A percentile compares a stretch with the other conserved stretches of the same genome.
phyloP scores from a whole-genome alignment of 2,888 invertebrate species.

The Anorthoa munda region DNA sequence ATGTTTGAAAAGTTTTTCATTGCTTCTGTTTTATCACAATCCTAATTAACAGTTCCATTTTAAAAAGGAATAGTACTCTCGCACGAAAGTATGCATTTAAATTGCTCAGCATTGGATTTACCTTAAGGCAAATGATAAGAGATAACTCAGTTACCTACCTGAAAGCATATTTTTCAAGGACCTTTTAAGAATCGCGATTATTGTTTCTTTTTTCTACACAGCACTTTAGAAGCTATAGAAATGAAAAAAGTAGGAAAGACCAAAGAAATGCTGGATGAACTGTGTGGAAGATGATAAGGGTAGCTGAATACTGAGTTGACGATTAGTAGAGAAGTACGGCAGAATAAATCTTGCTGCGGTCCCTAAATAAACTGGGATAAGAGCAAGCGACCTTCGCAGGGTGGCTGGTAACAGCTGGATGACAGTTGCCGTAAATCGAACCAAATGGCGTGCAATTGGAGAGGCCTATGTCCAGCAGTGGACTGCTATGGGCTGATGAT shows the following conservation, averaged over 20 bases:
- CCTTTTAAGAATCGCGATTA: background rate
- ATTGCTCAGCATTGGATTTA: background rate
- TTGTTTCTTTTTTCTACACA: background rate
- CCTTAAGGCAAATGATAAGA: background rate
- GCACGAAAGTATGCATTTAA: background rate
- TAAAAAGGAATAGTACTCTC: background rate
- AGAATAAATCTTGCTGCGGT: too few relatives aligned
- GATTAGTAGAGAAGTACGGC: too few relatives aligned
- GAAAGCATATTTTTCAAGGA: background rate
- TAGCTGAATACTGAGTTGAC: too few relatives aligned
- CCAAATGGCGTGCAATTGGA: too few relatives aligned
- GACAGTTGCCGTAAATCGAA: too few relatives aligned
- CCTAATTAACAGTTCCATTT: background rate
- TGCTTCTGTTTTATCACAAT: background rate
- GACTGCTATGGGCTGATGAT: too few relatives aligned
- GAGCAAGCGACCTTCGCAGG: too few relatives aligned
- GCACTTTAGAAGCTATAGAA: background rate
- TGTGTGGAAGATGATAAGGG: too few relatives aligned
- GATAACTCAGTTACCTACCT: background rate
- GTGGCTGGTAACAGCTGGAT: too few relatives aligned
- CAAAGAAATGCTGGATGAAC: too few relatives aligned
- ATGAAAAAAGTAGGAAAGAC: background rate
- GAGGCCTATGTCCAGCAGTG: too few relatives aligned
- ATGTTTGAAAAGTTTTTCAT: background rate
- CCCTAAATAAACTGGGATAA: too few relatives aligned